Evolutionary conservation across 2,113 vertebrate genomes (phyloP).

Genomic region (Thryonomys swinderianus): DNA sequence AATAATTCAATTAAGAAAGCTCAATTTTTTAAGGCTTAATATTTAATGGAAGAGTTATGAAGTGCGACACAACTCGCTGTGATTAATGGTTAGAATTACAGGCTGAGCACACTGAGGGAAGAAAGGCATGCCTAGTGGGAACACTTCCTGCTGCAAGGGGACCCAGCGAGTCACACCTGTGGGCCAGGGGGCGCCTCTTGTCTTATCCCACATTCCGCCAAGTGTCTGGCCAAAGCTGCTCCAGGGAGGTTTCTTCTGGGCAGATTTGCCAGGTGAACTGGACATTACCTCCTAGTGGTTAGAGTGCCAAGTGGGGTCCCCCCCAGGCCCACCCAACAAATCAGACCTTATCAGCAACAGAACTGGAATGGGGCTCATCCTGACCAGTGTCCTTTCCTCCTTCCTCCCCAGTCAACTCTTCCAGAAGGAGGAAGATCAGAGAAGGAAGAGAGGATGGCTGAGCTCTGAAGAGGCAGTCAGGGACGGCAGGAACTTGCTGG

Average conservation of each 20-base stretch:
- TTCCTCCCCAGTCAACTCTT: not conserved
- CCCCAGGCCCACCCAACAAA: not conserved
- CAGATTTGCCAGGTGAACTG: not conserved
- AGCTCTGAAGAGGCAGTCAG: not conserved
- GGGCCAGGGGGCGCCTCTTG: not conserved
- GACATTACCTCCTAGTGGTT: too few species aligned
- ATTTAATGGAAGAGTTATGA: conserved; percentile 81
- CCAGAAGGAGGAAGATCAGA: not conserved
- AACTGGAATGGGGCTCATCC: not conserved
- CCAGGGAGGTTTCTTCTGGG: not conserved
- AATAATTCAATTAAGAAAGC: conserved; percentile 81
- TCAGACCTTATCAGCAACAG: not conserved
- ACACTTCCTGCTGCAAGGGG: not conserved
- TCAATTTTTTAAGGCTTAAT: conserved; percentile 75
- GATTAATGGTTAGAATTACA: conserved; percentile 82
- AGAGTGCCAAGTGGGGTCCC: not conserved
- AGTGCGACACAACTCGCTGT: conserved; percentile 65
- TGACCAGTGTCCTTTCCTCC: not conserved
- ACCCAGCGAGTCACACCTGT: not conserved
- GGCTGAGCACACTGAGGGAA: conserved; percentile 62
- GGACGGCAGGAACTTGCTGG: not conserved
- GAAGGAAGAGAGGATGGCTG: not conserved
- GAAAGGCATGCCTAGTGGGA: conserved; percentile 30
- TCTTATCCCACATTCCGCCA: not conserved
- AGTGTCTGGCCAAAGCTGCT: not conserved